Conservation (phyloP, 53 echinoderm and acorn worm genomes). For the Paracentrotus lividus region DNA sequence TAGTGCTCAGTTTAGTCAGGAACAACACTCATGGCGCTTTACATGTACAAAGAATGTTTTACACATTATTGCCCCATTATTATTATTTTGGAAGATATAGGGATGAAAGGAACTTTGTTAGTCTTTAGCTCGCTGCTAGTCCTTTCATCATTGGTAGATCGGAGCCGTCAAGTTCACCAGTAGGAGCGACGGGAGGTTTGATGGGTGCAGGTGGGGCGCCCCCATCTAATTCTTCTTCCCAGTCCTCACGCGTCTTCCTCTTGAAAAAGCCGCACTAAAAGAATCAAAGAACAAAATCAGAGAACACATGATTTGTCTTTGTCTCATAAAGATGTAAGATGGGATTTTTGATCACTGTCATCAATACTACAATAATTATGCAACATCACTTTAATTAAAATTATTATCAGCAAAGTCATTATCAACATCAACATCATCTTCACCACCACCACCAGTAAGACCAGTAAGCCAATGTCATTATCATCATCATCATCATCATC, state of each 20-base stretch:
- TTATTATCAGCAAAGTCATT: background rate
- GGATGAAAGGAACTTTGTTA: background rate
- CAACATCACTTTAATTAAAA: background rate
- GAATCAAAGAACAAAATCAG: background rate
- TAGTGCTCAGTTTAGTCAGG: no score
- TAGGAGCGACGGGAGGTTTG: background rate
- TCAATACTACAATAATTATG: background rate
- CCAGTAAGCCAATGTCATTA: no score
- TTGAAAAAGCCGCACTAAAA: constrained; percentile 66
- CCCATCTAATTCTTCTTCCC: constrained; percentile 33
- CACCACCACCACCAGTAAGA: constrained; percentile 1
- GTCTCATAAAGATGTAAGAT: background rate
- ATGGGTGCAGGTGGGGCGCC: constrained; percentile 8
- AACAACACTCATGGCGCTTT: no score
- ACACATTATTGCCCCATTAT: background rate
- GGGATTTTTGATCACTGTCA: background rate
- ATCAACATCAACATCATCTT: constrained; percentile 11
- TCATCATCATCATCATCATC: constrained; percentile 10
- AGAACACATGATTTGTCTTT: background rate
- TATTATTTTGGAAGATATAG: background rate
- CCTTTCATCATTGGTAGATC: constrained; percentile 62
- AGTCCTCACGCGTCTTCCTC: constrained; percentile 52
- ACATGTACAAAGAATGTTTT: no score
- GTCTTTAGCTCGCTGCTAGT: constrained; percentile 35
- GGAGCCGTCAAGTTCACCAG: constrained; percentile 44